Conservation (phyloP, 2,797 vertebrate genomes). For the Echiichthys vipera region DNA sequence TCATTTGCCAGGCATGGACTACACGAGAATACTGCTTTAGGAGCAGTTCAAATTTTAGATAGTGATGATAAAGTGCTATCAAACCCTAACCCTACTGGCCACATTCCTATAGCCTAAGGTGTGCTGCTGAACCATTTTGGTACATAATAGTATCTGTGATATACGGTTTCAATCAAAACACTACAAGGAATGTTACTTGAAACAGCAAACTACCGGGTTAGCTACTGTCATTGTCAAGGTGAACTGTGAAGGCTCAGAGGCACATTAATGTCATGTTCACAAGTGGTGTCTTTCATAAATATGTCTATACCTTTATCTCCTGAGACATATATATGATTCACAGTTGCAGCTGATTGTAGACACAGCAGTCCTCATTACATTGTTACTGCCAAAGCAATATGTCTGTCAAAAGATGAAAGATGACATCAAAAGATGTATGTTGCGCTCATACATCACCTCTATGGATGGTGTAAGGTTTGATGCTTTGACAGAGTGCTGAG, state of each 20-base stretch:
- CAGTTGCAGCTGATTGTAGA: conserved; percentile 1
- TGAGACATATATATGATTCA: background rate
- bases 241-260: background rate
- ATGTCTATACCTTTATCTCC: too few species aligned
- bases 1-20: background rate
- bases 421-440: conserved; percentile 22
- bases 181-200: background rate
- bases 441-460: conserved; percentile 31
- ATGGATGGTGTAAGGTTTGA: conserved; percentile 12
- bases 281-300: conserved; percentile 21
- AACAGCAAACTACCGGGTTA: background rate
- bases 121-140: background rate
- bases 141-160: background rate
- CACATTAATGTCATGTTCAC: conserved; percentile 9
- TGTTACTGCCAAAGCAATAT: conserved; percentile 18
- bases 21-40: background rate
- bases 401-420: conserved; percentile 34
- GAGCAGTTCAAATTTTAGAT: background rate
- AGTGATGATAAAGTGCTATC: background rate
- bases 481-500: conserved; percentile 32
- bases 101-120: background rate
- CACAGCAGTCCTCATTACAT: background rate
- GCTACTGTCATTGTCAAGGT: background rate
- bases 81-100: background rate
- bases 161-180: background rate